phyloP scores from a whole-genome alignment of 1,140 invertebrate genomes.

The Neocloeon triangulifer region DNA sequence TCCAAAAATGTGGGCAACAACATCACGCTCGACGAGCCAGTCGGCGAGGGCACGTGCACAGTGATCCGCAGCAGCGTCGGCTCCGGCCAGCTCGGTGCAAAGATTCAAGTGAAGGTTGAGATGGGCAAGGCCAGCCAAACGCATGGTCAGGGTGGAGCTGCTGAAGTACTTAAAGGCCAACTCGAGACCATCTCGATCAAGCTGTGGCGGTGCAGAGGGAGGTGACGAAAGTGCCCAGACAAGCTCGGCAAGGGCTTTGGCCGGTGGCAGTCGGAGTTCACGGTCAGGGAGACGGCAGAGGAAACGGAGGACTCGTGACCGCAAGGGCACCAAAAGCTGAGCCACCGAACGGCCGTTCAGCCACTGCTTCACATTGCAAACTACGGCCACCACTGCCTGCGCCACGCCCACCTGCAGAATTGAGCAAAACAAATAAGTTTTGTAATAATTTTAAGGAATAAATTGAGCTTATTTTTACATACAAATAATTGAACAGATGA shows the following conservation, averaged over 20 bases:
- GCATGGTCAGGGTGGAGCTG: conserved; percentile 77
- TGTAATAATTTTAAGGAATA: too few species aligned
- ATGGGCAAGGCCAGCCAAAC: conserved; percentile 75
- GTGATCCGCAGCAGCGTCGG: conserved; percentile 63
- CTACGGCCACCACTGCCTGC: conserved; percentile 71
- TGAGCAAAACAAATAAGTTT: too few species aligned
- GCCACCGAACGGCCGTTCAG: conserved; percentile 74
- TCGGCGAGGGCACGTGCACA: conserved; percentile 62
- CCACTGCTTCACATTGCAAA: conserved; percentile 86
- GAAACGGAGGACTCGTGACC: conserved; percentile 66
- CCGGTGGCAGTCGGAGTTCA: conserved; percentile 62
- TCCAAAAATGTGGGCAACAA: conserved; percentile 85
- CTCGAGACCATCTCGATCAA: conserved; percentile 73
- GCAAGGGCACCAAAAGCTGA: conserved; percentile 64
- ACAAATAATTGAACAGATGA: too few species aligned
- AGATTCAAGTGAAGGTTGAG: conserved; percentile 83
- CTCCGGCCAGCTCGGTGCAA: conserved; percentile 73
- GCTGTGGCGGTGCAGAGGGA: conserved; percentile 64
- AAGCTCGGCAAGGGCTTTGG: conserved; percentile 56
- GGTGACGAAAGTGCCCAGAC: conserved; percentile 88
- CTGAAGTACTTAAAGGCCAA: conserved; percentile 89
- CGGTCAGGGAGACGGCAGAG: conserved; percentile 84
- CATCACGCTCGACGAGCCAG: conserved; percentile 77
- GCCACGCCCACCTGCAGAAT: conserved; percentile 63
- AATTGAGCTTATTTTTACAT: too few species aligned